These are phyloP conservation scores for Linurgus olivaceus DNA, from an alignment of 2,797 vertebrate species.

Conservation along the genomic window DNA sequence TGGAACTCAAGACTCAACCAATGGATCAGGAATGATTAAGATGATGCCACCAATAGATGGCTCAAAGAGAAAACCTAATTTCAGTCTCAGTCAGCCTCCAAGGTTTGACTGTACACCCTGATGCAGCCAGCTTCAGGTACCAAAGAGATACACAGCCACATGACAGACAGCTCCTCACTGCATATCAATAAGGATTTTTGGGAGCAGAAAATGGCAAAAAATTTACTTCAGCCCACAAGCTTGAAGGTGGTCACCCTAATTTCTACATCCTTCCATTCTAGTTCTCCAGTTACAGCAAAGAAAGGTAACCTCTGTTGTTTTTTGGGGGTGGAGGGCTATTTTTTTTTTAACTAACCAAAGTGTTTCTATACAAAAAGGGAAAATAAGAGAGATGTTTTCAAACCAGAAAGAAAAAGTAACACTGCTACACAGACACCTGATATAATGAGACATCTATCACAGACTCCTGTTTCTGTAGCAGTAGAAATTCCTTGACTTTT, in stretches of 20 bases:
- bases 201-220: conserved; percentile 7
- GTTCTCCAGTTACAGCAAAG: neutral
- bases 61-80: neutral
- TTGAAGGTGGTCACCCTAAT: neutral
- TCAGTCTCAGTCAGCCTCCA: neutral
- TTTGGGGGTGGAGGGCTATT: neutral
- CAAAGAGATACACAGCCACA: neutral
- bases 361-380: conserved; percentile 15
- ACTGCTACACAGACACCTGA: neutral
- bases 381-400: neutral
- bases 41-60: neutral
- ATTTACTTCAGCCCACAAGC: neutral
- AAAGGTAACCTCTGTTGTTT: conserved; percentile 1
- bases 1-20: neutral
- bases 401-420: neutral
- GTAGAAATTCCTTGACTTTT: conserved; percentile 4
- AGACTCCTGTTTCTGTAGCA: neutral
- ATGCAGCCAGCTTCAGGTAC: neutral
- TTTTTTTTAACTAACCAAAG: conserved; percentile 31
- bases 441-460: neutral
- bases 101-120: neutral
- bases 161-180: neutral
- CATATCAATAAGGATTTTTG: neutral
- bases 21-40: neutral
- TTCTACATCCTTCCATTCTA: conserved; percentile 3